phyloP scores from a whole-genome alignment of 2,113 vertebrate genomes.

The Diadophis punctatus region DNA sequence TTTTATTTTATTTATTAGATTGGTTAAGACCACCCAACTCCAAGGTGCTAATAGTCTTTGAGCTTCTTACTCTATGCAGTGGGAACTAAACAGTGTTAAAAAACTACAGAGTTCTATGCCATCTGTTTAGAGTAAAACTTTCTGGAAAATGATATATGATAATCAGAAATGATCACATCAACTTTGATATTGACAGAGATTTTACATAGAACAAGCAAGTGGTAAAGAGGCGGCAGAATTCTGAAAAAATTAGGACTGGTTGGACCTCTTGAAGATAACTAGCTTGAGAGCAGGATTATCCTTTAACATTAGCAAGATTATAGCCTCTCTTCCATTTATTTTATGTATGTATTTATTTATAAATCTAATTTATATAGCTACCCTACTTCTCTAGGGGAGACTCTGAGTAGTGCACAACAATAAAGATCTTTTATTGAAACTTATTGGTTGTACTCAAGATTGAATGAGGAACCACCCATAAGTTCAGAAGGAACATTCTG shows the following conservation, averaged over 20 bases:
- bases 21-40: neutral
- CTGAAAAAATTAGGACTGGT: neutral
- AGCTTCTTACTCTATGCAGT: neutral
- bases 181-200: neutral
- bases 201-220: neutral
- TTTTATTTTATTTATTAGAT: neutral
- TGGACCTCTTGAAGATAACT: neutral
- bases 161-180: neutral
- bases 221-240: neutral
- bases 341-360: neutral
- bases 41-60: neutral
- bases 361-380: neutral
- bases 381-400: neutral
- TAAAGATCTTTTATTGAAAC: neutral
- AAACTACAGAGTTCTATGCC: neutral
- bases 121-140: neutral
- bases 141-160: neutral
- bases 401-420: neutral
- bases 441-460: neutral
- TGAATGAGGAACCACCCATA: neutral
- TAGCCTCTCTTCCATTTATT: neutral
- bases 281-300: neutral
- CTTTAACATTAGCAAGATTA: neutral
- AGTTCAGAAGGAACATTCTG: neutral
- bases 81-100: neutral